phyloP scores from a whole-genome alignment of 1,140 invertebrate species.

The Homalodisca vitripennis region DNA sequence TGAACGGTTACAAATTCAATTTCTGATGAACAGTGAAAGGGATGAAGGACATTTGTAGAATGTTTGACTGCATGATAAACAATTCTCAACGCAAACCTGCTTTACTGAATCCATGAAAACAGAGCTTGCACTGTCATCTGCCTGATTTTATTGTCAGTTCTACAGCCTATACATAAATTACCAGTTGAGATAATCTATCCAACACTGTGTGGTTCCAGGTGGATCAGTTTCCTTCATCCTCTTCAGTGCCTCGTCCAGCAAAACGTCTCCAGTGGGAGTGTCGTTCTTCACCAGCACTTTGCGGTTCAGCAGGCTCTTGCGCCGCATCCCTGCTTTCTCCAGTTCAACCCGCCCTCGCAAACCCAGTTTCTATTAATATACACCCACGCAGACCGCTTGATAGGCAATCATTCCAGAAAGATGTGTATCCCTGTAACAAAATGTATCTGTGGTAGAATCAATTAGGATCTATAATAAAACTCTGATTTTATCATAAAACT shows the following conservation, averaged over 20 bases:
- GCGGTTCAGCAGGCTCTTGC: slow-evolving; percentile 82
- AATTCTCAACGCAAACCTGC: too few relatives aligned
- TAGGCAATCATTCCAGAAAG: slow-evolving; percentile 99
- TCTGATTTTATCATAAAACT: too few relatives aligned
- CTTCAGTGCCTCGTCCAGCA: slow-evolving; percentile 97
- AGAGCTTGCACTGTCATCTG: too few relatives aligned
- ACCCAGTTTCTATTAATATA: slow-evolving; percentile 96
- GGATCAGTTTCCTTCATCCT: slow-evolving; percentile 98
- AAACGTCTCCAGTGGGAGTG: slow-evolving; percentile 94
- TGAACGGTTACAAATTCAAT: too few relatives aligned
- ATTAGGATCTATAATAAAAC: too few relatives aligned
- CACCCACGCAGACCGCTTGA: slow-evolving; percentile 97
- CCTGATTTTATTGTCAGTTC: too few relatives aligned
- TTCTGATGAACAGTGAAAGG: too few relatives aligned
- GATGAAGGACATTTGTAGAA: too few relatives aligned
- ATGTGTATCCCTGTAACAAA: slow-evolving; percentile 91
- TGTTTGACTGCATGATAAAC: too few relatives aligned
- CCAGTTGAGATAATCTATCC: slow-evolving; percentile 99
- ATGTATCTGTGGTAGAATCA: too few relatives aligned
- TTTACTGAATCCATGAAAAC: too few relatives aligned
- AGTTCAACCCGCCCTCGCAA: slow-evolving; percentile 93
- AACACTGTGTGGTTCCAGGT: slow-evolving; percentile 95
- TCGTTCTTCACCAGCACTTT: slow-evolving; percentile 82
- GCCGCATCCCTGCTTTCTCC: slow-evolving; percentile 94
- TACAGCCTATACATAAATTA: too few relatives aligned